phyloP scores from a whole-genome alignment of 2,113 vertebrate species.

The Chroicocephalus ridibundus region DNA sequence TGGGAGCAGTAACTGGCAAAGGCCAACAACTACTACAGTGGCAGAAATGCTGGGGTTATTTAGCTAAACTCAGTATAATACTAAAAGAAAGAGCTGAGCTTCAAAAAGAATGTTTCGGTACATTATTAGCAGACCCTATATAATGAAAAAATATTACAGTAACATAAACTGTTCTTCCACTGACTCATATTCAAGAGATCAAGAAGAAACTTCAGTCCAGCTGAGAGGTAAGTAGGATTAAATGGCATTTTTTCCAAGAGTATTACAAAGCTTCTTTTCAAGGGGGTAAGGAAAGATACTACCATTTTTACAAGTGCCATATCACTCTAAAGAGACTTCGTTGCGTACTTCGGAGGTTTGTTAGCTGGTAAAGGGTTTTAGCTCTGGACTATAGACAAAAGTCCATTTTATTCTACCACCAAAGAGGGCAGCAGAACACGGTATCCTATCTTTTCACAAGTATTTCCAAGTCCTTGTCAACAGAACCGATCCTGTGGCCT shows the following conservation, averaged over 20 bases:
- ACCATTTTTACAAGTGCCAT: not conserved
- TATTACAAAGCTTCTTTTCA: not conserved
- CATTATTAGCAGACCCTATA: not conserved
- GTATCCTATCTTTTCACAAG: not conserved
- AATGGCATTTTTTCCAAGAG: not conserved
- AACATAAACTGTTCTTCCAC: not conserved
- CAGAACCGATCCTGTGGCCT: too few relatives aligned
- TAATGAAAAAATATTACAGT: not conserved
- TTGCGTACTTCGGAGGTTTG: not conserved
- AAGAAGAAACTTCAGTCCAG: not conserved
- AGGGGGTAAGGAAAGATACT: not conserved
- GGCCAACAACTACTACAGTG: rapidly evolving
- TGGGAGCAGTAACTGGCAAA: not conserved
- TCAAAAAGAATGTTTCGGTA: not conserved
- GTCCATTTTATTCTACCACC: not conserved
- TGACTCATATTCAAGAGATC: not conserved
- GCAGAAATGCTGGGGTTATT: not conserved
- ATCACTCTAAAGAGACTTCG: not conserved
- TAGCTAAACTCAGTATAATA: not conserved
- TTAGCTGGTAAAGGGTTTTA: not conserved
- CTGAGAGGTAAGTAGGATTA: not conserved
- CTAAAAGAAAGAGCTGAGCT: not conserved
- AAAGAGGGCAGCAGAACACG: not conserved
- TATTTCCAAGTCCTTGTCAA: not conserved
- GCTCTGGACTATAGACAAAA: not conserved